Conservation (phyloP, 2,797 vertebrate genomes). For the Enteromius viviparus region DNA sequence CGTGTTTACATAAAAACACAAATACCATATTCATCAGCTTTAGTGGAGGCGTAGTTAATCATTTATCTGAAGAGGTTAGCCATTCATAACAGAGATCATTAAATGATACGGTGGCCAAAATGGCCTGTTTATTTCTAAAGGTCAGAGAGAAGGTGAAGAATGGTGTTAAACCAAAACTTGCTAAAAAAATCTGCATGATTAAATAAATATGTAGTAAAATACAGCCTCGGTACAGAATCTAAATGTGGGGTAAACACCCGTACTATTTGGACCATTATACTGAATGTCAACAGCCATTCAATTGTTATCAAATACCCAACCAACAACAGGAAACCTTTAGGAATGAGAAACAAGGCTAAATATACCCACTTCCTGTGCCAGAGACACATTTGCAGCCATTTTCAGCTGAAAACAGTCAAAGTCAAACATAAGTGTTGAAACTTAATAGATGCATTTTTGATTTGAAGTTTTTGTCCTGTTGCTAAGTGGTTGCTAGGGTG, state of each 20-base stretch:
- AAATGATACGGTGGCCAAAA: not conserved
- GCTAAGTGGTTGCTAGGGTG: not conserved
- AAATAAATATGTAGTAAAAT: not conserved
- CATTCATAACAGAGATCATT: slow-evolving; percentile 14
- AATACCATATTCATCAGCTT: slow-evolving; percentile 2
- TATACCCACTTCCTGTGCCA: not conserved
- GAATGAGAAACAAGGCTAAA: not conserved
- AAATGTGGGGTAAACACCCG: not conserved
- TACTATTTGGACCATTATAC: not conserved
- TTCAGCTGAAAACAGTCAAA: not conserved
- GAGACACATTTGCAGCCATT: not conserved
- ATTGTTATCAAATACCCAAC: slow-evolving; percentile 2
- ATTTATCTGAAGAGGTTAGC: slow-evolving; percentile 26
- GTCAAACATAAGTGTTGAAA: not conserved
- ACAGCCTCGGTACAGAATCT: not conserved
- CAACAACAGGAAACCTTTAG: slow-evolving; percentile 4
- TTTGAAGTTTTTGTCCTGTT: not conserved
- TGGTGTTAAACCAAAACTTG: not conserved
- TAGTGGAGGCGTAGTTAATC: slow-evolving; percentile 16
- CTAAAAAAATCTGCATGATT: not conserved
- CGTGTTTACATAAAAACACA: slow-evolving; percentile 23
- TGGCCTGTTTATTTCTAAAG: slow-evolving; percentile 1
- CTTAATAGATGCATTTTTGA: not conserved
- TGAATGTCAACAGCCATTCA: not conserved
- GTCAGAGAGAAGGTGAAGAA: not conserved